These are phyloP conservation scores for Clarias macrocephalus DNA, from an alignment of 2,113 vertebrate genomes.

Conservation along the genomic window DNA sequence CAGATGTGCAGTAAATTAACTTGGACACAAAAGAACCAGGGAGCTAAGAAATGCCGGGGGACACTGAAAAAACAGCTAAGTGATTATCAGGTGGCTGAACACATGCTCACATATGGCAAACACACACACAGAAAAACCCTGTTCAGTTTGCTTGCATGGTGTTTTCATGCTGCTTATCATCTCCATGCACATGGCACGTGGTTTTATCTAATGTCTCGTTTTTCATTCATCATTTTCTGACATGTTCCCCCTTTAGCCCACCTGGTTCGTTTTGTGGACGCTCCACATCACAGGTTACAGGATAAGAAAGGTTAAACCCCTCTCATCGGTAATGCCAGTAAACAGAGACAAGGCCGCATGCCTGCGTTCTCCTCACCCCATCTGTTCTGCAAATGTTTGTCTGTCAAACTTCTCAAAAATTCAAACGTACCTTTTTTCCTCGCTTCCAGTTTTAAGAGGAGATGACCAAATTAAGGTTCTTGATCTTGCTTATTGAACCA, in stretches of 20 bases:
- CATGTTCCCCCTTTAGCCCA: constrained; percentile 4
- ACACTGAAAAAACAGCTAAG: constrained; percentile 1
- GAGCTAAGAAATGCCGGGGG: constrained; percentile 1
- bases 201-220: background rate
- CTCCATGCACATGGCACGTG: background rate
- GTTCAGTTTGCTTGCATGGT: background rate
- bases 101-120: background rate
- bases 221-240: background rate
- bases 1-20: constrained; percentile 16
- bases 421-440: no score
- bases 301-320: constrained; percentile 32
- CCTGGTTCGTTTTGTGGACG: constrained; percentile 37
- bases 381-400: constrained; percentile 8
- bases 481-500: background rate
- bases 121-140: background rate
- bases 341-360: constrained; percentile 1
- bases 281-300: constrained; percentile 12
- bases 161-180: constrained; percentile 3
- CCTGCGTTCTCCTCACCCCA: background rate
- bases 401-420: background rate
- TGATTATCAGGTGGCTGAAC: constrained; percentile 24
- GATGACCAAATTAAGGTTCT: no score
- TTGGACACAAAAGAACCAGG: constrained; percentile 3
- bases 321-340: constrained; percentile 4
- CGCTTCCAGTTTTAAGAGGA: no score